Conservation (phyloP, 2,888 invertebrate species). For the Norana najaformis region DNA sequence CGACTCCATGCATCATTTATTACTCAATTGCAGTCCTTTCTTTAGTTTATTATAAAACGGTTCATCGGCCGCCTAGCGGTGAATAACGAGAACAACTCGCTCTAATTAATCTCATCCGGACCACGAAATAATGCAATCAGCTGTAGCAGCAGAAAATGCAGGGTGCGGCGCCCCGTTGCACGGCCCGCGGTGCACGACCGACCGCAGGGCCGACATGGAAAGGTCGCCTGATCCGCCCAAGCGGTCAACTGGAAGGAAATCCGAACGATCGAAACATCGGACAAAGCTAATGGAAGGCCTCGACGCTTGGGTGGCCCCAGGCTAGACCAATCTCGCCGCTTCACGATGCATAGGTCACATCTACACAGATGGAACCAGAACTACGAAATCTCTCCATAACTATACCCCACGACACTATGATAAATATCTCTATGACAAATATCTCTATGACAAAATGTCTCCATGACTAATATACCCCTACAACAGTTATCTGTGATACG, state of each 20-base stretch:
- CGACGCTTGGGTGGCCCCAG: no score
- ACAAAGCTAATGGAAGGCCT: neutral
- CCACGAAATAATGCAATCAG: neutral
- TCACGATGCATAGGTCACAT: no score
- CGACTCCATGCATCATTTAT: neutral
- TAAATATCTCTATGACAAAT: no score
- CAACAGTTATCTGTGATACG: no score
- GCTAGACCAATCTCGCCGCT: no score
- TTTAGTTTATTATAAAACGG: conserved; percentile 13
- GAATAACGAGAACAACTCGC: neutral
- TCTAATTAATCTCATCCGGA: neutral
- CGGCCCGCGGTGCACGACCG: neutral
- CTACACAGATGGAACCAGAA: no score
- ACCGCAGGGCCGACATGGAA: neutral
- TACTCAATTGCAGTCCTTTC: conserved; percentile 4
- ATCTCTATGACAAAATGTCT: no score
- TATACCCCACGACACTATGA: no score
- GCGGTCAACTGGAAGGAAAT: neutral
- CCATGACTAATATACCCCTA: no score
- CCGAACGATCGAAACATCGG: neutral
- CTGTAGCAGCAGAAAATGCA: neutral
- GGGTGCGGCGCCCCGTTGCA: neutral
- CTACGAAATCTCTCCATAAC: no score
- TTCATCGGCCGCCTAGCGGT: neutral
- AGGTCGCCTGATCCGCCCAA: neutral